Evolutionary conservation across 2,888 invertebrate genomes (phyloP).

Genomic region (Brachylomia viminalis): DNA sequence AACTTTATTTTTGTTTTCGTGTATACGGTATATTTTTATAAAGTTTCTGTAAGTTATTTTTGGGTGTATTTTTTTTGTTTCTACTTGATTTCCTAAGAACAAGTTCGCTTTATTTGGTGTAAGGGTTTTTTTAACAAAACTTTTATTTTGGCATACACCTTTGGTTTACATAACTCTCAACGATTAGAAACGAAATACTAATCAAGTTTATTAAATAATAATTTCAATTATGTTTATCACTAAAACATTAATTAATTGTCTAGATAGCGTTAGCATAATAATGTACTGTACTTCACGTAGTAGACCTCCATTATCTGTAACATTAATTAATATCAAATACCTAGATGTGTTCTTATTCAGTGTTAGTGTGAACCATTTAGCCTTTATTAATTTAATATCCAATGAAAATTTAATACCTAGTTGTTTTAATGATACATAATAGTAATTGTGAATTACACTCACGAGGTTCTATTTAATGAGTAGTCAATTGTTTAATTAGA

Average conservation of each 20-base stretch:
- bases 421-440: conserved; percentile 7
- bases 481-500: not conserved
- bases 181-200: not conserved
- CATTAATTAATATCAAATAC: conserved; percentile 58
- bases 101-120: not conserved
- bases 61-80: not conserved
- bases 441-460: conserved; percentile 16
- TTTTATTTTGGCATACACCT: not conserved
- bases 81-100: not conserved
- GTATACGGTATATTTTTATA: not conserved
- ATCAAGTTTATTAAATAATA: not conserved
- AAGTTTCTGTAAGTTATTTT: too few relatives aligned
- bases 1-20: not conserved
- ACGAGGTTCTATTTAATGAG: not conserved
- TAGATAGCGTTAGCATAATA: conserved; percentile 17
- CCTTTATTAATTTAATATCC: conserved; percentile 46
- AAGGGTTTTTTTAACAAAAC: not conserved
- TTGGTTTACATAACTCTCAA: not conserved
- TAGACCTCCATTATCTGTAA: conserved; percentile 41
- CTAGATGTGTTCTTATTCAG: conserved; percentile 25
- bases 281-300: conserved; percentile 24
- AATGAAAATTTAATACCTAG: conserved; percentile 21
- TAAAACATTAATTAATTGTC: conserved; percentile 18
- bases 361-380: conserved; percentile 43
- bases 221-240: conserved; percentile 9